Conservation (phyloP, 2,888 invertebrate genomes). For the Chesias legatella region DNA sequence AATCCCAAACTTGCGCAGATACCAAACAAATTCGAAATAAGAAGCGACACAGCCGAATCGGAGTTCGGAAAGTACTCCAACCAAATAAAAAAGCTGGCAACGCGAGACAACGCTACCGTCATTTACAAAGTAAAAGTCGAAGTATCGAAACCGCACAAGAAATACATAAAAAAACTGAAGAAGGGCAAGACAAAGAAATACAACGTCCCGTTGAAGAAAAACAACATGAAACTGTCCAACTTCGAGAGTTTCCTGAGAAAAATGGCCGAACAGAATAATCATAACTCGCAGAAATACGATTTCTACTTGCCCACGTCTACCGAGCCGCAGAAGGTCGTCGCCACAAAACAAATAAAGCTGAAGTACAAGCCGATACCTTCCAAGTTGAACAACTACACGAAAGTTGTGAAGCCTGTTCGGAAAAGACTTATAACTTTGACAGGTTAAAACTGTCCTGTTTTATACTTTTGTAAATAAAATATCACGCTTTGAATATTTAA, state of each 20-base stretch:
- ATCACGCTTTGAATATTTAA: too few relatives aligned
- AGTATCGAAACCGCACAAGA: conserved; percentile 29
- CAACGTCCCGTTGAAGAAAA: conserved; percentile 63
- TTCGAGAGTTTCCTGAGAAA: conserved; percentile 59
- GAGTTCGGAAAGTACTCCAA: conserved; percentile 51
- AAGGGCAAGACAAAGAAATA: conserved; percentile 50
- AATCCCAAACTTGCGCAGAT: conserved; percentile 42
- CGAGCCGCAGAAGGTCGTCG: conserved; percentile 30
- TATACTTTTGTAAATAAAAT: conserved; percentile 22
- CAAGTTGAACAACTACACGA: conserved; percentile 50
- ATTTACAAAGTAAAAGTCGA: conserved; percentile 58
- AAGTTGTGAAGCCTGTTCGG: conserved; percentile 53
- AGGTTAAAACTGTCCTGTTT: conserved; percentile 5
- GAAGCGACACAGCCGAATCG: conserved; percentile 31
- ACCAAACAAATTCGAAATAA: conserved; percentile 54
- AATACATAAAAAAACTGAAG: conserved; percentile 12
- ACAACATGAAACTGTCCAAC: conserved; percentile 64
- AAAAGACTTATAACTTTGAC: conserved; percentile 52
- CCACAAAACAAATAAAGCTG: conserved; percentile 41
- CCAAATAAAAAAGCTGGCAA: conserved; percentile 49
- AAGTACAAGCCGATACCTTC: conserved; percentile 61
- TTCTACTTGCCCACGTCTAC: conserved; percentile 38
- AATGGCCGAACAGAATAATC: conserved; percentile 45
- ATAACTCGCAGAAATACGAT: conserved; percentile 31
- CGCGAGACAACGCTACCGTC: conserved; percentile 47